A percentile compares a stretch with the other conserved stretches of the same genome.
Evolutionary conservation across 2,113 vertebrate genomes (phyloP).

Genomic region (Pao palembangensis): DNA sequence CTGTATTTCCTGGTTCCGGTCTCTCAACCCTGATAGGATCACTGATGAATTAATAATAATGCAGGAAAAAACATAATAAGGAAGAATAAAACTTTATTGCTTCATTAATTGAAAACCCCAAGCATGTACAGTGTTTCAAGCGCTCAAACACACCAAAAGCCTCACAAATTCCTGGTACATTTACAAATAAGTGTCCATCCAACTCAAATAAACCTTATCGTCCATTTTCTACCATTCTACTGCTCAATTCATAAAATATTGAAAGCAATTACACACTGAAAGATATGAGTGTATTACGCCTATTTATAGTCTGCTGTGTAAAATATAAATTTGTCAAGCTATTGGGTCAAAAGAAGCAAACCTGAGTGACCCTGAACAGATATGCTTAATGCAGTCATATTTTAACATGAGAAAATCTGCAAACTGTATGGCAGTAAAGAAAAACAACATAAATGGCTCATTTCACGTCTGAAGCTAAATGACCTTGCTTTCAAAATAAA

Average conservation of each 20-base stretch:
- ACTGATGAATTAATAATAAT: not conserved
- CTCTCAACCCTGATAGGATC: conserved; percentile 1
- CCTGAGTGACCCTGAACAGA: not conserved
- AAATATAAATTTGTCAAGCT: not conserved
- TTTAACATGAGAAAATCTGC: not conserved
- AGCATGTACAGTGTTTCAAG: conserved; percentile 62
- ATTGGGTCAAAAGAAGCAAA: conserved; percentile 15
- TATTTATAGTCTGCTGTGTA: conserved; percentile 1
- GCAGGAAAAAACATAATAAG: not conserved
- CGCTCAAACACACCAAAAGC: conserved; percentile 34
- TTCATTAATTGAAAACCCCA: conserved; percentile 46
- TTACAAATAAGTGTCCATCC: conserved; percentile 30
- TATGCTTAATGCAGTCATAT: no score
- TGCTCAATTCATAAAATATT: conserved; percentile 1
- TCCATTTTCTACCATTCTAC: conserved; percentile 1
- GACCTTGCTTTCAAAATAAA: no score
- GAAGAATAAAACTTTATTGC: conserved; percentile 24
- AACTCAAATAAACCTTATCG: conserved; percentile 5
- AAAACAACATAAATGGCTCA: no score
- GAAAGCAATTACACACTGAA: conserved; percentile 28
- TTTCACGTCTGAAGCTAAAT: no score
- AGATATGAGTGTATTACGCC: conserved; percentile 18
- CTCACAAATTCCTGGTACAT: conserved; percentile 16
- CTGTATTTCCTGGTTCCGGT: not conserved
- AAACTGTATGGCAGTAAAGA: not conserved